A percentile compares a stretch with the other conserved stretches of the same genome.
Conservation (phyloP, 30 jellyfish, hydroid and myxozoan genomes). For the Hydractinia echinata region DNA sequence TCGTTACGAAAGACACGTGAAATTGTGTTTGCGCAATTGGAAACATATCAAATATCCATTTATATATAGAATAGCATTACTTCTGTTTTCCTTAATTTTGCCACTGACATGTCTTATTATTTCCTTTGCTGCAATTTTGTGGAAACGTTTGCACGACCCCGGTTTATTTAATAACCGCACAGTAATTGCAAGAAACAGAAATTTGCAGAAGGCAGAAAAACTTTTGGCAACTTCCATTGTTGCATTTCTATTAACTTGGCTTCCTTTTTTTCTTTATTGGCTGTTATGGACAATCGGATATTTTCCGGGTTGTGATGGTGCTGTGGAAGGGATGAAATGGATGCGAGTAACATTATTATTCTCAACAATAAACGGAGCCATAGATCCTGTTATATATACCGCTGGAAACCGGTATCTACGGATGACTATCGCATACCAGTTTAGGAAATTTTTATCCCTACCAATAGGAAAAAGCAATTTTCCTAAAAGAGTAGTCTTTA, state of each 20-base stretch:
- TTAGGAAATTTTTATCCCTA: too few relatives aligned
- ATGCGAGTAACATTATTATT: conserved; percentile 57
- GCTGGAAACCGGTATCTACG: too few relatives aligned
- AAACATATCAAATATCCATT: conserved; percentile 34
- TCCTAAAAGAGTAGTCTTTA: too few relatives aligned
- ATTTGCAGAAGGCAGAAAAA: conserved; percentile 60
- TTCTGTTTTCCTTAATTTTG: conserved; percentile 48
- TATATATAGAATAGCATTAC: conserved; percentile 39
- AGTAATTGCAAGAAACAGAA: conserved; percentile 23
- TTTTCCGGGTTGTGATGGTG: conserved; percentile 52
- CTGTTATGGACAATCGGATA: conserved; percentile 14
- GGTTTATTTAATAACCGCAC: conserved; percentile 26
- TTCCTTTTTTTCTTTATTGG: conserved; percentile 70
- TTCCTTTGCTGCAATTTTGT: conserved; percentile 54
- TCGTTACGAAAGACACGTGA: conserved; percentile 28
- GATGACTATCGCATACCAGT: too few relatives aligned
- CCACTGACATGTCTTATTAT: conserved; percentile 61
- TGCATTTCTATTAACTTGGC: conserved; percentile 64
- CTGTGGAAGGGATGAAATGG: conserved; percentile 46
- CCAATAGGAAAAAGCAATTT: too few relatives aligned
- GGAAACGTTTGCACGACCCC: conserved; percentile 42
- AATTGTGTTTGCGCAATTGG: conserved; percentile 61
- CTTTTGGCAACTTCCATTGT: conserved; percentile 57
- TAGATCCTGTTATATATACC: conserved; percentile 64
- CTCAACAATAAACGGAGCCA: conserved; percentile 60